These are phyloP conservation scores for Delichon dasypus DNA, from an alignment of 2,797 vertebrate genomes.

Conservation along the genomic window DNA sequence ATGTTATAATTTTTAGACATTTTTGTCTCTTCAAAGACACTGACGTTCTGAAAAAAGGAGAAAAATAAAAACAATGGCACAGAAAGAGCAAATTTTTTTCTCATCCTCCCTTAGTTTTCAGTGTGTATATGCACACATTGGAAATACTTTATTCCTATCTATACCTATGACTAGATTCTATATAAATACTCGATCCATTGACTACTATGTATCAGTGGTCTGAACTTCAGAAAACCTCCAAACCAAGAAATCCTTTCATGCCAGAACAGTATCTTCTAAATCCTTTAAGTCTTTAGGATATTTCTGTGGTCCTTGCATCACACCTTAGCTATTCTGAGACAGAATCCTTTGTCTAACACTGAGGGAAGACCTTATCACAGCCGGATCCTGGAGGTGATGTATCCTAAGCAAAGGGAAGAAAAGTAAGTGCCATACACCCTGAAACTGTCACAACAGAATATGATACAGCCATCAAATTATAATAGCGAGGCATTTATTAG, in stretches of 20 bases:
- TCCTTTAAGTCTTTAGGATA: background rate
- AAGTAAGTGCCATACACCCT: background rate
- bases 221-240: background rate
- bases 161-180: slow-evolving; percentile 3
- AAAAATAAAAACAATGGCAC: background rate
- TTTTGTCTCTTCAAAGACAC: background rate
- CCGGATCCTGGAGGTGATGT: background rate
- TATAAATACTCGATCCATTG: background rate
- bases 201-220: slow-evolving; percentile 17
- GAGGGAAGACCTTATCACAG: background rate
- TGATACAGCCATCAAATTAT: background rate
- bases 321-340: too few relatives aligned
- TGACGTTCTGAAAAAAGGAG: background rate
- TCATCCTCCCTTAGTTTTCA: background rate
- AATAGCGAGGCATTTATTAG: background rate
- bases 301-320: background rate
- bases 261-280: background rate
- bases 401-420: background rate
- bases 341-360: background rate
- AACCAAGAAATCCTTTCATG: background rate
- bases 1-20: background rate
- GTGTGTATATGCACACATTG: background rate
- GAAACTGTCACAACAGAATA: background rate
- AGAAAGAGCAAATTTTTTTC: background rate
- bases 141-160: slow-evolving; percentile 4